phyloP scores from a whole-genome alignment of 2,888 invertebrate species.

The Eulithis prunata region DNA sequence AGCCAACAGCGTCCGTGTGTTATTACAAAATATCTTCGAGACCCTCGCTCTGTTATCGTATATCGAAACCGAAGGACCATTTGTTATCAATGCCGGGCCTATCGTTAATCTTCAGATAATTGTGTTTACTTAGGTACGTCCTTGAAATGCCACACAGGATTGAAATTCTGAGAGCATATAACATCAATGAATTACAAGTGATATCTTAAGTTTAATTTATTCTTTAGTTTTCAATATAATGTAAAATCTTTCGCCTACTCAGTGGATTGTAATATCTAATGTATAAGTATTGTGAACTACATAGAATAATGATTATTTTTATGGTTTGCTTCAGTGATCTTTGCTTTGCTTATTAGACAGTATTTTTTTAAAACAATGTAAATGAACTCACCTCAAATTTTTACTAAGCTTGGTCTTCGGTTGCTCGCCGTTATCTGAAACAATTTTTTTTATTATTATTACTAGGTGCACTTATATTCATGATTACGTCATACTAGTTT shows the following conservation, averaged over 20 bases:
- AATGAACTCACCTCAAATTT: constrained; percentile 68
- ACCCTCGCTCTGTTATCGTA: constrained; percentile 20
- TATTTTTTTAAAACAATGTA: neutral
- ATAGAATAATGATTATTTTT: no score
- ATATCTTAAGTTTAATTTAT: neutral
- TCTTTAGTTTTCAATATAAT: no score
- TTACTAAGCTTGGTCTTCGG: constrained; percentile 51
- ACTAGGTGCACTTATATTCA: no score
- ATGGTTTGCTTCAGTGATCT: no score
- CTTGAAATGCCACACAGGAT: constrained; percentile 35
- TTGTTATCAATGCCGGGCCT: constrained; percentile 40
- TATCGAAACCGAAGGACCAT: constrained; percentile 35
- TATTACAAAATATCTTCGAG: constrained; percentile 26
- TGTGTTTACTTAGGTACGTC: constrained; percentile 35
- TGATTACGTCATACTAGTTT: no score
- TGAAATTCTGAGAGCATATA: constrained; percentile 23
- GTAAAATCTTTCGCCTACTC: no score
- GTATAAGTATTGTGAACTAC: no score
- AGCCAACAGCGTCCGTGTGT: constrained; percentile 15
- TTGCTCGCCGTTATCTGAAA: constrained; percentile 60
- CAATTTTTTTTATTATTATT: constrained; percentile 38
- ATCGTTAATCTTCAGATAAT: constrained; percentile 40
- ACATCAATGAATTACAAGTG: constrained; percentile 17
- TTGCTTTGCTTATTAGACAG: no score
- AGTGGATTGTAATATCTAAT: no score